Percentiles rank a stretch among this genome's conserved stretches.
These are phyloP conservation scores for Lamellibrachia luymesi DNA, from an alignment of 1,140 invertebrate genomes.

Conservation along the genomic window DNA sequence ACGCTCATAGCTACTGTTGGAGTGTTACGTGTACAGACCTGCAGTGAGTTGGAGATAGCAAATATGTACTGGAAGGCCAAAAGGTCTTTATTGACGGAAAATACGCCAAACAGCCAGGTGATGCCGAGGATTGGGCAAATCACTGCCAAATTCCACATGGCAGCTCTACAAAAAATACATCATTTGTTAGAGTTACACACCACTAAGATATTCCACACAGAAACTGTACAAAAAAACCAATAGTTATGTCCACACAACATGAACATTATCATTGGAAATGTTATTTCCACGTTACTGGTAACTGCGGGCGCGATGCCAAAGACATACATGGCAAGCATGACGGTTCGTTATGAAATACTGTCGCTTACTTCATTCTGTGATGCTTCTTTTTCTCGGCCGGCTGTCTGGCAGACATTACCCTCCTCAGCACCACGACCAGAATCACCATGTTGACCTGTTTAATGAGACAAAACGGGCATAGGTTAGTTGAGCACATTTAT, in stretches of 20 bases:
- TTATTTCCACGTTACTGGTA: background rate
- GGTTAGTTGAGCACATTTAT: background rate
- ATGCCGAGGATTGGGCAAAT: conserved; percentile 26
- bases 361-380: conserved; percentile 12
- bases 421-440: conserved; percentile 16
- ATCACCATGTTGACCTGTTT: conserved; percentile 24
- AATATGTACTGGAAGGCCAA: conserved; percentile 28
- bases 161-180: conserved; percentile 13
- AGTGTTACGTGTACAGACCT: conserved; percentile 13
- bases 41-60: conserved; percentile 26
- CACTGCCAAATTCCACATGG: conserved; percentile 23
- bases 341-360: background rate
- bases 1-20: too few relatives aligned
- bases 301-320: background rate
- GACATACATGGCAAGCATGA: background rate
- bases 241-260: background rate
- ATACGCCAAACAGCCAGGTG: conserved; percentile 29
- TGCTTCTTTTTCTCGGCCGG: conserved; percentile 17
- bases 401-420: background rate
- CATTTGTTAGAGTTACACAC: background rate
- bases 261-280: background rate
- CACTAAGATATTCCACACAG: background rate
- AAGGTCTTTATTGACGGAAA: conserved; percentile 25
- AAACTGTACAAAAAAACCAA: background rate
- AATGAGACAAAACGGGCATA: background rate